Conservation (phyloP, 2,888 invertebrate species). For the Drosophila quinaria region DNA sequence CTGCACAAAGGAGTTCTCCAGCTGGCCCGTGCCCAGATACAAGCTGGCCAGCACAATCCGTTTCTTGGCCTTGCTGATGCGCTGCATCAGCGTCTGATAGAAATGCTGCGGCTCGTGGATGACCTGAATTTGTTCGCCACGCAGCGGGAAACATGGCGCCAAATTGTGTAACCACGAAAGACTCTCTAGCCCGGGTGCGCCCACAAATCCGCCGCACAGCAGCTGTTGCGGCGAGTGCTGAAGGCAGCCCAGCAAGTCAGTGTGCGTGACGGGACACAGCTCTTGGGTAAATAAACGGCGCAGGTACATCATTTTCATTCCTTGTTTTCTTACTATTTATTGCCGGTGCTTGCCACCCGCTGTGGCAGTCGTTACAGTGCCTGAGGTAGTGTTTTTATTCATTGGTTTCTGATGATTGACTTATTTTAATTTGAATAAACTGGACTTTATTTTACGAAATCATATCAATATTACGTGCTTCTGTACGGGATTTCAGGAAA, state of each 20-base stretch:
- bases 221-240: slow-evolving; percentile 72
- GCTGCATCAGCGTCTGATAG: slow-evolving; percentile 90
- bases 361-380: slow-evolving; percentile 19
- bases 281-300: slow-evolving; percentile 84
- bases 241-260: slow-evolving; percentile 77
- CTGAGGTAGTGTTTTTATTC: slow-evolving; percentile 43
- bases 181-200: slow-evolving; percentile 86
- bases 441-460: slow-evolving; percentile 23
- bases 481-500: background rate
- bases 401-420: slow-evolving; percentile 25
- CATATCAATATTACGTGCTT: slow-evolving; percentile 15
- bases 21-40: slow-evolving; percentile 95
- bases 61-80: slow-evolving; percentile 88
- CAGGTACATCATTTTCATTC: slow-evolving; percentile 70
- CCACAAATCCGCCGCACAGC: slow-evolving; percentile 62
- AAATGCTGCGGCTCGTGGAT: slow-evolving; percentile 92
- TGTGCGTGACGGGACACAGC: slow-evolving; percentile 71
- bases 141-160: slow-evolving; percentile 90
- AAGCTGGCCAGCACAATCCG: slow-evolving; percentile 95
- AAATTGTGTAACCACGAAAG: slow-evolving; percentile 88
- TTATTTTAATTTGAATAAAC: slow-evolving; percentile 37
- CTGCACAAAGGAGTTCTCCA: slow-evolving; percentile 93
- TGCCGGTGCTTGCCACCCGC: slow-evolving; percentile 14
- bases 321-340: slow-evolving; percentile 13
- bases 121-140: slow-evolving; percentile 89